Conservation (phyloP, 1,140 invertebrate genomes). For the Solenopsis invicta region DNA sequence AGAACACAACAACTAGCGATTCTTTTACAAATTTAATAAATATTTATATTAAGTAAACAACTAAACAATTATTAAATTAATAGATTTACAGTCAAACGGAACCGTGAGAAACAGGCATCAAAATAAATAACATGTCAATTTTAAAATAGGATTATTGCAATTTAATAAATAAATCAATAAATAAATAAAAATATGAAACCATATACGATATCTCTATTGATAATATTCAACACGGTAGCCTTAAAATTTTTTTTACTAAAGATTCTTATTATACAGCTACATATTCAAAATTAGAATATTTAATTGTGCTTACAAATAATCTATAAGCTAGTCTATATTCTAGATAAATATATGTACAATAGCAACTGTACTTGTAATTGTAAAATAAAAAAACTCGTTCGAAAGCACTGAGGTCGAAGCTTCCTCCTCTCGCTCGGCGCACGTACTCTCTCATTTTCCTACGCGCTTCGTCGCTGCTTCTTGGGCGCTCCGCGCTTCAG, state of each 20-base stretch:
- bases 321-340: conserved; percentile 43
- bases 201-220: background rate
- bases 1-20: too few species aligned
- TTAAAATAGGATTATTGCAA: background rate
- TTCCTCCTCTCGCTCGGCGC: background rate
- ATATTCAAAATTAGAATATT: background rate
- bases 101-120: too few species aligned
- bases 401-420: conserved; percentile 67
- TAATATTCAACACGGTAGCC: background rate
- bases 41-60: too few species aligned
- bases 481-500: conserved; percentile 2
- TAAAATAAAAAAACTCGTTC: conserved; percentile 82
- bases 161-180: background rate
- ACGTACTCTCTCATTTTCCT: conserved; percentile 17
- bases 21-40: too few species aligned
- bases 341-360: conserved; percentile 78
- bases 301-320: conserved; percentile 32
- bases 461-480: conserved; percentile 30
- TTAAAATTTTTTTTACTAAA: background rate
- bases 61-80: too few species aligned
- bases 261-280: background rate
- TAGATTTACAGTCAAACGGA: too few species aligned
- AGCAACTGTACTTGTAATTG: conserved; percentile 81
- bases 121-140: too few species aligned
- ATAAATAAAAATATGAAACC: background rate